Evolutionary conservation across 2,113 vertebrate species (phyloP).

Genomic region (Acinonyx jubatus): DNA sequence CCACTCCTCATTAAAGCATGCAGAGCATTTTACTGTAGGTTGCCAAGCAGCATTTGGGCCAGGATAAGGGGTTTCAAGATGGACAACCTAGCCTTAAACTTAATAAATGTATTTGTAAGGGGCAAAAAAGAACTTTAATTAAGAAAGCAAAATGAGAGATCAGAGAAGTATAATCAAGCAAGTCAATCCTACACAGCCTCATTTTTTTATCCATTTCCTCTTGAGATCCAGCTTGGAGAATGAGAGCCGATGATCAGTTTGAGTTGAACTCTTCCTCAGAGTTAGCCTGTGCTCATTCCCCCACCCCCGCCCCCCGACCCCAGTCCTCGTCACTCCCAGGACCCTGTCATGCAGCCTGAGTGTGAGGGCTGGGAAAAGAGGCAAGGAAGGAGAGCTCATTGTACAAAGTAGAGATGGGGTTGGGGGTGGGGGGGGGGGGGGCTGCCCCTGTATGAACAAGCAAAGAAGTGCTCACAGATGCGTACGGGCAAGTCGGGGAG

Average conservation of each 20-base stretch:
- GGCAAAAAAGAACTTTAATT: neutral
- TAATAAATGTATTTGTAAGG: neutral
- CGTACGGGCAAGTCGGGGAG: rapidly evolving
- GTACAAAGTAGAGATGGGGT: rapidly evolving
- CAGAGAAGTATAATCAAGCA: neutral
- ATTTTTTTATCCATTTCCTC: neutral
- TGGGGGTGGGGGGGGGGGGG: too few relatives aligned
- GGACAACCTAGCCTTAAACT: neutral
- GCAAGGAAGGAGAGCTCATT: neutral
- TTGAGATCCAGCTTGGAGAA: neutral
- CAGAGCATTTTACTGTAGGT: neutral
- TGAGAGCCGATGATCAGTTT: rapidly evolving
- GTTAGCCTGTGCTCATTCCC: rapidly evolving
- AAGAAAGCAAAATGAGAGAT: conserved; percentile 3
- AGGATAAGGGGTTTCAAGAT: neutral
- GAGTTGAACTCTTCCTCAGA: neutral
- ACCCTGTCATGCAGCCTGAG: neutral
- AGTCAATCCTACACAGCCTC: neutral
- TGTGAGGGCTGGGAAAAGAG: neutral
- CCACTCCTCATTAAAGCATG: neutral
- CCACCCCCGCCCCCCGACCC: rapidly evolving
- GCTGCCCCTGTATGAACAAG: rapidly evolving
- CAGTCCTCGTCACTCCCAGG: rapidly evolving
- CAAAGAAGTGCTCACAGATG: neutral
- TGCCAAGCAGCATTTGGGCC: neutral